Percentiles rank a stretch among this genome's conserved stretches.
Evolutionary conservation across 2,113 vertebrate species (phyloP).

Genomic region (Alexandromys fortis): DNA sequence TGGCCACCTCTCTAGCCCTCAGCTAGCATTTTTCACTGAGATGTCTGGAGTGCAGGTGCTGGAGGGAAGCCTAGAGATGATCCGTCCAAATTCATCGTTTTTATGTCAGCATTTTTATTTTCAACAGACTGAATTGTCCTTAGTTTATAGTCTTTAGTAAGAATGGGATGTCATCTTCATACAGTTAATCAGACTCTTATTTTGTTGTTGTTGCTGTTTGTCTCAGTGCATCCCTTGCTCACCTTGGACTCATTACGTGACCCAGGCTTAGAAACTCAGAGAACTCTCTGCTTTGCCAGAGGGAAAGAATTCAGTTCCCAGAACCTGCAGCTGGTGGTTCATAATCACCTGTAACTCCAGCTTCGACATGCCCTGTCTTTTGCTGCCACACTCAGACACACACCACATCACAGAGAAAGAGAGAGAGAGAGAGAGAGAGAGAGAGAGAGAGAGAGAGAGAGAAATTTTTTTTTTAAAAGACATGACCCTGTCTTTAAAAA

Average conservation of each 20-base stretch:
- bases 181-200: not conserved
- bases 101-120: not conserved
- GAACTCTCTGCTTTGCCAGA: not conserved
- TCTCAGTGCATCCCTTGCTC: not conserved
- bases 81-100: not conserved
- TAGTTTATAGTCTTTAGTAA: not conserved
- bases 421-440: no score
- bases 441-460: no score
- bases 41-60: not conserved
- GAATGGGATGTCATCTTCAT: not conserved
- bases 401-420: not conserved
- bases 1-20: not conserved
- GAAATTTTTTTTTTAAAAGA: not conserved
- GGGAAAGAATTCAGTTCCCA: not conserved
- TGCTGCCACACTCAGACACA: not conserved
- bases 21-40: not conserved
- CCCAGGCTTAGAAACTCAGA: not conserved
- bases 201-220: not conserved
- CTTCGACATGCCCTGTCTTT: not conserved
- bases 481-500: not conserved
- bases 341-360: not conserved
- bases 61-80: not conserved
- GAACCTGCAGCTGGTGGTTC: not conserved
- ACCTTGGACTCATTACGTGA: not conserved
- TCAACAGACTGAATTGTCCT: slow-evolving; percentile 1